Base-by-base conservation (phyloP, 2,797 vertebrate genomes). In the Cryptoblepharus egeriae region DNA sequence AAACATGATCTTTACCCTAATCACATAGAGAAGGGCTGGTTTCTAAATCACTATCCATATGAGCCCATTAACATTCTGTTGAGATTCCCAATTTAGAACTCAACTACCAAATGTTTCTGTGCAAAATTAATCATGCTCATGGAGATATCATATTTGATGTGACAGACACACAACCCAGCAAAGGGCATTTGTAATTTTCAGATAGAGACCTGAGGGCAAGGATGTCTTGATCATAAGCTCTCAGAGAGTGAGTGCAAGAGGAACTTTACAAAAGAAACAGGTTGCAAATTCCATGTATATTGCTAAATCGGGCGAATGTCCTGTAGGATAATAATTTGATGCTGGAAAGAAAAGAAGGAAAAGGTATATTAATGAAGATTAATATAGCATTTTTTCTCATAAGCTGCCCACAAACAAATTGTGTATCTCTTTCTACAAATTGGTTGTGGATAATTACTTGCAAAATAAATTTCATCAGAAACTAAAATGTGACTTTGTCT, bases 381-480 rank as follows among this genome's bases (percentile, higher is more conserved):
- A 64, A 64, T 71, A 24, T 39, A 72, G 60, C 12, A 2, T 63
- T 83, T 72, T 52, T 45, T 55, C 74, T 39, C 58, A 11, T 42
- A 82, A 61, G 26, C 30, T 70, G 60, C 39, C 55, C 45, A 70
- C 16, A 30, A 64, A 64, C 55, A 83, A 57, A 77, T 55, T 63
- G 75, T 71, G 57, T 70, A 76, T 77, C 32, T 24, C 39, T 49
- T 39, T 13, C 42, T 9, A 61, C 78, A 72, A 49, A 72, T 72
- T 72, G 68, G 58, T 39, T 80, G 45, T 72, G 28, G 5, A 32
- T 71, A 80, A 72, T 80, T 80, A 80, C 58, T 63, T 72, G 69
- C 57, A 58, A 63, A 72, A 72, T 80, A n/a, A 72, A 80, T 80
- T 61, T 57, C 24, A 49, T 63, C 22, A 61, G 65, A 79, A 70